phyloP scores from a whole-genome alignment of 2,797 vertebrate genomes.

The Rhabdophis nuchalis region DNA sequence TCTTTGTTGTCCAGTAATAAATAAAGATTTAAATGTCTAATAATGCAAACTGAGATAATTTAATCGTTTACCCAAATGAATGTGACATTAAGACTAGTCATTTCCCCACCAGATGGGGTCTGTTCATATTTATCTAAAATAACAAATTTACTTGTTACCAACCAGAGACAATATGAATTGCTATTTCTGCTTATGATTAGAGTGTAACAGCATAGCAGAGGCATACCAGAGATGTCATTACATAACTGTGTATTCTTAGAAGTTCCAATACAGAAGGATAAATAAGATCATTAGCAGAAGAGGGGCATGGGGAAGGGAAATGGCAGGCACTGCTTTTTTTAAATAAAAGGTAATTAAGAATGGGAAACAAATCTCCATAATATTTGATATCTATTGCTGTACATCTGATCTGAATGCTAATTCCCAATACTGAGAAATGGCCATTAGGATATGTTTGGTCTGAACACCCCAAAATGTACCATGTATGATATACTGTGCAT shows the following conservation, averaged over 20 bases:
- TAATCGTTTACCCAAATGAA: conserved; percentile 42
- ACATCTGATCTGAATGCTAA: background rate
- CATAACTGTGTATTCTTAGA: background rate
- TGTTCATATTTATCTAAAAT: conserved; percentile 32
- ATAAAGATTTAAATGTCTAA: conserved; percentile 34
- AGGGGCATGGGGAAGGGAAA: background rate
- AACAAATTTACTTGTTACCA: conserved; percentile 32
- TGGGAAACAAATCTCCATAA: background rate
- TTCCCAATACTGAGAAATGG: background rate
- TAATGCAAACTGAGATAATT: conserved; percentile 39
- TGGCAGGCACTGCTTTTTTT: background rate
- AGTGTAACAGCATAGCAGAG: background rate
- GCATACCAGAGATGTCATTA: background rate
- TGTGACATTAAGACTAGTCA: conserved; percentile 33
- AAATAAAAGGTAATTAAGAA: background rate
- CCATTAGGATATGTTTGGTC: background rate
- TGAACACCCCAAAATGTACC: background rate
- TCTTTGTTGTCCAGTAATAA: conserved; percentile 12
- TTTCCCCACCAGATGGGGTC: conserved; percentile 22
- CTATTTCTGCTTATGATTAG: conserved; percentile 22
- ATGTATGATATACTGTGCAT: background rate
- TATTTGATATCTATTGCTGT: background rate
- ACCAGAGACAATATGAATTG: conserved; percentile 1
- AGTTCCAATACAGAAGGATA: background rate
- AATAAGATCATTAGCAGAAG: background rate